Evolutionary conservation across 2,888 invertebrate species (phyloP), one percentile per base, ranked within the genome.

Genomic region (Cryptosula pallasiana): DNA sequence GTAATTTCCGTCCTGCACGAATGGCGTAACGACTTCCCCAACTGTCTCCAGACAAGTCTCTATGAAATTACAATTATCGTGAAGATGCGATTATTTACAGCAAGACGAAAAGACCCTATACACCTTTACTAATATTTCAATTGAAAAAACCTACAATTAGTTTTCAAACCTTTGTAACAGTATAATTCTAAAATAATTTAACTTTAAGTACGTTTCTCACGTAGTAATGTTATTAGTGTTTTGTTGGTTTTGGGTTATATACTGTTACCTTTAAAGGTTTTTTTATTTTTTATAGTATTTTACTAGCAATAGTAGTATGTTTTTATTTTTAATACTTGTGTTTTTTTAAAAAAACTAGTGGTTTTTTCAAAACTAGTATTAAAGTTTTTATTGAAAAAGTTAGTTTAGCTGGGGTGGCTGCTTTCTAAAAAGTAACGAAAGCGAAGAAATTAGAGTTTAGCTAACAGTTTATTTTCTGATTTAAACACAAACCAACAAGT

Each of bases 341-440:
- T n/a, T n/a, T n/a, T n/a, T n/a, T n/a, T n/a, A n/a, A n/a, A n/a
- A n/a, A n/a, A n/a, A n/a, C n/a, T n/a, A n/a, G n/a, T n/a, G n/a
- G n/a, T n/a, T n/a, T n/a, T n/a, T n/a, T n/a, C n/a, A n/a, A n/a
- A n/a, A n/a, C n/a, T n/a, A n/a, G n/a, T n/a, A n/a, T n/a, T n/a
- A n/a, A n/a, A n/a, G n/a, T n/a, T n/a, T n/a, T n/a, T n/a, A n/a
- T n/a, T n/a, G n/a, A 55, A 25, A n/a, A 16, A 16, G 76, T 72
- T 71, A 76, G 77, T 77, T 77, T 77, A 72, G 75, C 76, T 76
- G 76, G 76, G 76, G 76, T 75, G 76, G 76, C 74, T 69, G 71
- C 76, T 76, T 77, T 75, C 77, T 55, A 77, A 77, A 77, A 35
- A 69, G 77, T 77, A 77, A 77, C 77, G 77, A 76, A 77, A 76